These are phyloP conservation scores for Vidua chalybeata DNA, from an alignment of 2,113 vertebrate genomes.

Conservation along the genomic window DNA sequence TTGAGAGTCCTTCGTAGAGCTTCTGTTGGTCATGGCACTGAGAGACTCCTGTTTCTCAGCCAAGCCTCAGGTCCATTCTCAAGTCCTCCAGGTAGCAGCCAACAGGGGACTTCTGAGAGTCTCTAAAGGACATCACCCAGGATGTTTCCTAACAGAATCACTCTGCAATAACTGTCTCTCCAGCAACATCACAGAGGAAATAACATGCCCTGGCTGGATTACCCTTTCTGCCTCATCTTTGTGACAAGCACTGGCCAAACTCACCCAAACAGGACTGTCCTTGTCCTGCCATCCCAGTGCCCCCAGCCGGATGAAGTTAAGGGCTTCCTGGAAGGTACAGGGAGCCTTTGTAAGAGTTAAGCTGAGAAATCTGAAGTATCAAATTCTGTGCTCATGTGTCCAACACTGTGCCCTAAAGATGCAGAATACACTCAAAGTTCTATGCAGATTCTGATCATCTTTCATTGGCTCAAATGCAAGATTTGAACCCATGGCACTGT, in stretches of 20 bases:
- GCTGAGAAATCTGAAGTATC: neutral
- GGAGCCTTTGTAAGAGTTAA: neutral
- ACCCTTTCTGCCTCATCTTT: neutral
- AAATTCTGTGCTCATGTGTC: neutral
- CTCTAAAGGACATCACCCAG: neutral
- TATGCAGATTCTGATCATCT: neutral
- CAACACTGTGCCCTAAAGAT: neutral
- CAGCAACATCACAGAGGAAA: neutral
- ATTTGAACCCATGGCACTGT: neutral
- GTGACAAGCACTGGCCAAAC: neutral
- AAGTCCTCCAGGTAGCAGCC: neutral
- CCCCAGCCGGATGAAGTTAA: neutral
- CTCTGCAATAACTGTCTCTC: neutral
- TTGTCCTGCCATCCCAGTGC: neutral
- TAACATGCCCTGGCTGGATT: neutral
- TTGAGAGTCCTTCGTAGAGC: neutral
- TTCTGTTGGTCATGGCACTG: neutral
- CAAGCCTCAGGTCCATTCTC: neutral
- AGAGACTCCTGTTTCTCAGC: neutral
- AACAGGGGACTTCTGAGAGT: neutral
- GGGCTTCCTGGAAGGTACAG: neutral
- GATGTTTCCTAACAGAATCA: neutral
- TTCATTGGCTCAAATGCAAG: neutral
- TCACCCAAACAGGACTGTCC: neutral
- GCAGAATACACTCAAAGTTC: neutral